Evolutionary conservation across 2,797 vertebrate species (phyloP).

Genomic region (Sebastolobus altivelis): DNA sequence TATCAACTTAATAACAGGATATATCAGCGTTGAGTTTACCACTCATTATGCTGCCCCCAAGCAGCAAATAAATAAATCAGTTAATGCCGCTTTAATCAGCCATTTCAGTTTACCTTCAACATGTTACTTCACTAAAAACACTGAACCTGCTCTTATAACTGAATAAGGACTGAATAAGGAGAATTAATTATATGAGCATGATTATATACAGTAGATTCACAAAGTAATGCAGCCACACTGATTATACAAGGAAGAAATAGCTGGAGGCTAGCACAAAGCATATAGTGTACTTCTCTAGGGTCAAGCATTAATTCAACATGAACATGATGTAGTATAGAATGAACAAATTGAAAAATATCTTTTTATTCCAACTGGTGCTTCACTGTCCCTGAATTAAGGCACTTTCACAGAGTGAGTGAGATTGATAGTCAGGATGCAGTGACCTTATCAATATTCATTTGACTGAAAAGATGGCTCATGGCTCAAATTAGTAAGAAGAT

Average conservation of each 20-base stretch:
- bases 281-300: neutral
- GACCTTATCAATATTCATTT: conserved; percentile 70
- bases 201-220: neutral
- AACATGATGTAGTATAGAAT: neutral
- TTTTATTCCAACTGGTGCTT: conserved; percentile 19
- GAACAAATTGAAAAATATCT: neutral
- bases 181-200: neutral
- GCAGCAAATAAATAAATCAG: neutral
- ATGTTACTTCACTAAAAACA: neutral
- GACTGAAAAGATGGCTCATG: conserved; percentile 41
- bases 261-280: neutral
- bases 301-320: neutral
- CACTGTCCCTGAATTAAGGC: conserved; percentile 30
- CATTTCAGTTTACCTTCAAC: neutral
- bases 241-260: neutral
- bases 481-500: conserved; percentile 47
- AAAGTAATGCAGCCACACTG: neutral
- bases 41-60: neutral
- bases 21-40: no score
- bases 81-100: neutral
- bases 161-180: neutral
- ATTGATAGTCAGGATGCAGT: conserved; percentile 46
- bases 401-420: conserved; percentile 34
- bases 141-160: neutral
- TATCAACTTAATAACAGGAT: neutral